phyloP scores from a whole-genome alignment of 1,140 invertebrate species.

The Lucilia sericata region DNA sequence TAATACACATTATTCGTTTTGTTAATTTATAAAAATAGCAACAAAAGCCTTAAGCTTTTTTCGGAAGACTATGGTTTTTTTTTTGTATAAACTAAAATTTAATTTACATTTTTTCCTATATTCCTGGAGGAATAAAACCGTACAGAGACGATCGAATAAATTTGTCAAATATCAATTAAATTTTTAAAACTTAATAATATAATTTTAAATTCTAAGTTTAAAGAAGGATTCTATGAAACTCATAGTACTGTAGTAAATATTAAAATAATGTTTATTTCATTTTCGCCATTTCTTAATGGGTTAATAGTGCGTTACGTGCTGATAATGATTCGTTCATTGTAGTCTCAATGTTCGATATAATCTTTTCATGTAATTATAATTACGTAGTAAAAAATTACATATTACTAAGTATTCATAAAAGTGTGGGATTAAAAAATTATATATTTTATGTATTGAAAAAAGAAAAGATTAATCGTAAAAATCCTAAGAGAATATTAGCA shows the following conservation, averaged over 20 bases:
- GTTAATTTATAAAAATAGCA: neutral
- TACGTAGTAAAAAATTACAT: neutral
- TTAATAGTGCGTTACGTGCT: neutral
- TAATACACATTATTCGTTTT: neutral
- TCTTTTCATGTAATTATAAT: slow-evolving; percentile 14
- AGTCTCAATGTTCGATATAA: slow-evolving; percentile 2
- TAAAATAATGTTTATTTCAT: too few relatives aligned
- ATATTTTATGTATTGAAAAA: too few relatives aligned
- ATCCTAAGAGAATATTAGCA: too few relatives aligned
- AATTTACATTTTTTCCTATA: slow-evolving; percentile 12
- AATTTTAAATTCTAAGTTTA: too few relatives aligned
- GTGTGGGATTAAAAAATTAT: neutral
- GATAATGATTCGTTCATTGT: neutral
- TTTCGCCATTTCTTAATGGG: neutral
- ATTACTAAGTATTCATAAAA: neutral
- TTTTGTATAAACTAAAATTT: slow-evolving; percentile 8
- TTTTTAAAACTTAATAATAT: too few relatives aligned
- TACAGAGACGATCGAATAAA: too few relatives aligned
- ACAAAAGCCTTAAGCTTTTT: slow-evolving; percentile 4
- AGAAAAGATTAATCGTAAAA: too few relatives aligned
- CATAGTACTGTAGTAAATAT: too few relatives aligned
- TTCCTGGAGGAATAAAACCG: neutral
- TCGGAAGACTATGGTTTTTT: neutral
- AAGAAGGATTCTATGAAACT: too few relatives aligned
- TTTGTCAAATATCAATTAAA: too few relatives aligned